These are phyloP conservation scores for Odontocolon sp. DNA, from an alignment of 2,888 invertebrate genomes.

Conservation along the genomic window DNA sequence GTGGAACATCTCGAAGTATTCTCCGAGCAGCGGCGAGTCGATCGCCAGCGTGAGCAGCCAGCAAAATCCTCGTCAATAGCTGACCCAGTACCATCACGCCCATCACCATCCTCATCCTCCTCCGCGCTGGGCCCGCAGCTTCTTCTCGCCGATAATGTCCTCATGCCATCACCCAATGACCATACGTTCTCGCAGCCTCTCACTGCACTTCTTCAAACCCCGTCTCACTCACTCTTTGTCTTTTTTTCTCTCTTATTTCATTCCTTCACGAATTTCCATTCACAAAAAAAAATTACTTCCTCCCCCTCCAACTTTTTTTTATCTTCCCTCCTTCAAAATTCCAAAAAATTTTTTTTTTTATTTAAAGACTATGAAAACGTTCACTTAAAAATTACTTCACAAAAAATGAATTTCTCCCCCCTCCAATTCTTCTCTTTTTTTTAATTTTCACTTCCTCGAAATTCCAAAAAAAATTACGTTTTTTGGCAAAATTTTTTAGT, in stretches of 20 bases:
- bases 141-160: slow-evolving; percentile 75
- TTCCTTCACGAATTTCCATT: no score
- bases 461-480: no score
- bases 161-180: slow-evolving; percentile 77
- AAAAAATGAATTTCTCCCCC: no score
- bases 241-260: slow-evolving; percentile 7
- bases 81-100: slow-evolving; percentile 80
- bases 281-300: background rate
- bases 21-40: slow-evolving; percentile 78
- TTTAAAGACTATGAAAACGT: no score
- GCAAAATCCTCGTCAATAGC: slow-evolving; percentile 78
- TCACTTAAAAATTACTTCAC: no score
- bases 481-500: no score
- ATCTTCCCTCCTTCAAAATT: background rate
- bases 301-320: background rate
- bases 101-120: slow-evolving; percentile 80
- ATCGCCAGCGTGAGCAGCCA: slow-evolving; percentile 78
- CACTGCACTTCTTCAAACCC: slow-evolving; percentile 55
- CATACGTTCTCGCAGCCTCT: slow-evolving; percentile 55
- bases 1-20: slow-evolving; percentile 76
- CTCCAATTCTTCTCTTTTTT: no score
- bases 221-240: background rate
- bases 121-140: slow-evolving; percentile 78
- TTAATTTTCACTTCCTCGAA: no score
- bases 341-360: background rate